phyloP scores from a whole-genome alignment of 2,797 vertebrate genomes.

The Melanotaenia nigrans region DNA sequence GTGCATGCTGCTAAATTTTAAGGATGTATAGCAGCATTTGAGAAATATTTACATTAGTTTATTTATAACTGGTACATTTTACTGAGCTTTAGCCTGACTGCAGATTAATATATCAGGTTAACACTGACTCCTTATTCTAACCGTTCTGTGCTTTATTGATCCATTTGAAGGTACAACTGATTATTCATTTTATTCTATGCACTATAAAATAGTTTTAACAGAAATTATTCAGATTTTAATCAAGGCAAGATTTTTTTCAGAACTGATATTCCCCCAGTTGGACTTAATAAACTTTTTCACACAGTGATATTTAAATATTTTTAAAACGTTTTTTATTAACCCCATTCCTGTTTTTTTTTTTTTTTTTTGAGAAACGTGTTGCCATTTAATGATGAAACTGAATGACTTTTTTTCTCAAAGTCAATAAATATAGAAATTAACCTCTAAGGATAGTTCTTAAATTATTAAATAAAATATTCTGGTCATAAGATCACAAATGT shows the following conservation, averaged over 20 bases:
- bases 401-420: not conserved
- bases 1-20: not conserved
- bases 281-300: not conserved
- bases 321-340: not conserved
- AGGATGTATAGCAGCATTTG: not conserved
- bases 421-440: not conserved
- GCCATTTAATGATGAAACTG: not conserved
- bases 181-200: not conserved
- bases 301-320: not conserved
- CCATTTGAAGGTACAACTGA: not conserved
- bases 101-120: not conserved
- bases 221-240: not conserved
- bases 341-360: not conserved
- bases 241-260: not conserved
- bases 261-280: not conserved
- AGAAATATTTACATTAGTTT: not conserved
- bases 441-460: not conserved
- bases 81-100: not conserved
- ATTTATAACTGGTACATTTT: not conserved
- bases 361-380: not conserved
- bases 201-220: not conserved
- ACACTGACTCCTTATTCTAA: not conserved
- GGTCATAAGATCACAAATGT: not conserved
- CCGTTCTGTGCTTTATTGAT: not conserved
- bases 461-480: not conserved